A percentile compares a stretch with the other conserved stretches of the same genome.
These are phyloP conservation scores for Masnerella sp. DNA, from an alignment of 2,888 invertebrate genomes.

Conservation along the genomic window DNA sequence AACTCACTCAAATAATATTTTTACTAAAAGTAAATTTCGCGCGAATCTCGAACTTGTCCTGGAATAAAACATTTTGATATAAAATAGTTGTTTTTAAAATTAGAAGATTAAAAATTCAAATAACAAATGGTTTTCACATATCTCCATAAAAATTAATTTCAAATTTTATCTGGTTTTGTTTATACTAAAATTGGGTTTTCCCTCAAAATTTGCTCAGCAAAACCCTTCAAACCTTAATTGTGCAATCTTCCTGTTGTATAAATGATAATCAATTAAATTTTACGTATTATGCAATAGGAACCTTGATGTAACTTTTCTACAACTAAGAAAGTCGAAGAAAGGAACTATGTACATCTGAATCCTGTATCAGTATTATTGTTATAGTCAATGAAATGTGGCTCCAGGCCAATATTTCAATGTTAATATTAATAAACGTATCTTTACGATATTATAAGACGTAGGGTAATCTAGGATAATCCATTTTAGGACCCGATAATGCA, in stretches of 20 bases:
- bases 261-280: slow-evolving; percentile 44
- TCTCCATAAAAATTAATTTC: too few species aligned
- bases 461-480: not conserved
- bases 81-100: not conserved
- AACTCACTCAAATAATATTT: slow-evolving; percentile 21
- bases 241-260: slow-evolving; percentile 11
- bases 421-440: slow-evolving; percentile 26
- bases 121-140: too few species aligned
- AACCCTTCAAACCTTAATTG: too few species aligned
- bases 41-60: not conserved
- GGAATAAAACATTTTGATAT: too few species aligned
- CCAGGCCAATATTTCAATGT: slow-evolving; percentile 46
- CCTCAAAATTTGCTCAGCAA: too few species aligned
- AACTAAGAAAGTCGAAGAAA: slow-evolving; percentile 46
- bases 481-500: too few species aligned
- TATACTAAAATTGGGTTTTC: too few species aligned
- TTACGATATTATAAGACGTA: not conserved
- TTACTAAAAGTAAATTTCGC: slow-evolving; percentile 8
- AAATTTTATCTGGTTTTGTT: too few species aligned
- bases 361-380: slow-evolving; percentile 68
- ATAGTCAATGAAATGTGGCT: slow-evolving; percentile 51
- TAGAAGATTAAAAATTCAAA: too few species aligned
- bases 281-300: slow-evolving; percentile 28
- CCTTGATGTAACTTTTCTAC: slow-evolving; percentile 48
- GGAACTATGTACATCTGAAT: slow-evolving; percentile 63